Evolutionary conservation across 2,113 vertebrate species (phyloP).

Genomic region (Sinocyclocheilus grahami): DNA sequence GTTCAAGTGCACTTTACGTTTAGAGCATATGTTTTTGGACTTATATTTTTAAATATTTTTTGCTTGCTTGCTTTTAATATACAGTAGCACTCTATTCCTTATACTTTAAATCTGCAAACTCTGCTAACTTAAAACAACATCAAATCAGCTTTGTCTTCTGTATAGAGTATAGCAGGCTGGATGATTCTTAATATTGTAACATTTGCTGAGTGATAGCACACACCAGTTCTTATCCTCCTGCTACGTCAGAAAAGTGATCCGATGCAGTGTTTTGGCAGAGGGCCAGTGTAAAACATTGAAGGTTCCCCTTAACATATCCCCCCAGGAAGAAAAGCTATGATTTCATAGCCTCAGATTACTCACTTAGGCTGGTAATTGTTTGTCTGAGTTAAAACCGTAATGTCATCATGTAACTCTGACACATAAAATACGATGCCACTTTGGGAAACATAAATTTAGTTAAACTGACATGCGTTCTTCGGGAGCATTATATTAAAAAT

Average conservation of each 20-base stretch:
- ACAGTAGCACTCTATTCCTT: neutral
- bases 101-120: neutral
- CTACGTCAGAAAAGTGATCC: conserved; percentile 16
- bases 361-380: conserved; percentile 12
- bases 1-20: neutral
- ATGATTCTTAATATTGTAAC: conserved; percentile 7
- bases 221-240: neutral
- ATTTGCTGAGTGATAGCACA: neutral
- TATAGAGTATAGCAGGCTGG: neutral
- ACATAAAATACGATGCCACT: neutral
- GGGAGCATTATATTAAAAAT: neutral
- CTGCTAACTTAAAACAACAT: neutral
- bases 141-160: neutral
- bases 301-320: conserved; percentile 36
- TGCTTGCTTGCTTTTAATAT: neutral
- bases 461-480: neutral
- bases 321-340: conserved; percentile 22
- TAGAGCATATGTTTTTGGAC: neutral
- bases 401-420: neutral
- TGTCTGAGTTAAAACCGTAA: conserved; percentile 24
- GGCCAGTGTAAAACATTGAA: conserved; percentile 16
- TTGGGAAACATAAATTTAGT: neutral
- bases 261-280: conserved; percentile 17
- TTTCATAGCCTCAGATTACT: conserved; percentile 29
- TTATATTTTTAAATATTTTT: neutral